Conservation (phyloP, 2,797 vertebrate genomes). For the Emydoidea blandingii region DNA sequence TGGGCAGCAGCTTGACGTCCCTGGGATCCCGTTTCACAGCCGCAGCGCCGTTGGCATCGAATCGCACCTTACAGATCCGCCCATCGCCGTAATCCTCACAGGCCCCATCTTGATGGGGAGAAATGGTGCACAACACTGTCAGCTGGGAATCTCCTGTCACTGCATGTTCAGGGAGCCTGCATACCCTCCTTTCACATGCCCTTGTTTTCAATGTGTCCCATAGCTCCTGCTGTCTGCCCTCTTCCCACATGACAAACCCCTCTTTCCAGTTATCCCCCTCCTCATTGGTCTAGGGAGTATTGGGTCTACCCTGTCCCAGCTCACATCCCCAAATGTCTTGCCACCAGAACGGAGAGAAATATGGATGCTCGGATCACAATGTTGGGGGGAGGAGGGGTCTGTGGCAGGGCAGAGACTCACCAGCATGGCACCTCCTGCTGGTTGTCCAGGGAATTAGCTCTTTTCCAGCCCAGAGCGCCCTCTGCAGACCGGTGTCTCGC, state of each 20-base stretch:
- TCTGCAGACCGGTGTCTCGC: too few species aligned
- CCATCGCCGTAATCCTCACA: slow-evolving; percentile 83
- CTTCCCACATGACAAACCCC: neutral
- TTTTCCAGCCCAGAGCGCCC: too few species aligned
- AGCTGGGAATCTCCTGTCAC: neutral
- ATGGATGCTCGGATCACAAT: neutral
- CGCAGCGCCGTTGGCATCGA: slow-evolving; percentile 82
- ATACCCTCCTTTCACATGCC: neutral
- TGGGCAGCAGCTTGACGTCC: slow-evolving; percentile 83
- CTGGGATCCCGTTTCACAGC: slow-evolving; percentile 78
- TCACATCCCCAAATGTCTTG: accelerated
- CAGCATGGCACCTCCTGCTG: too few species aligned
- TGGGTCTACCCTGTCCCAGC: neutral
- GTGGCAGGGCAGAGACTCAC: too few species aligned
- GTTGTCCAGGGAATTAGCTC: too few species aligned
- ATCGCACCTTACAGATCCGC: slow-evolving; percentile 84
- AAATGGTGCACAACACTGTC: slow-evolving; percentile 31
- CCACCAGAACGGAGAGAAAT: neutral
- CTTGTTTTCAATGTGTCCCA: neutral
- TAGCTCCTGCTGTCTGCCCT: neutral
- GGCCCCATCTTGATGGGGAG: slow-evolving; percentile 72
- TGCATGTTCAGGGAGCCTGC: neutral
- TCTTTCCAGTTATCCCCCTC: neutral
- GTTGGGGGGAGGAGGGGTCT: neutral
- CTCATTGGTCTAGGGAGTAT: neutral